These are phyloP conservation scores for Pristionchus maxplancki DNA, from an alignment of 2,888 invertebrate species.

Conservation along the genomic window DNA sequence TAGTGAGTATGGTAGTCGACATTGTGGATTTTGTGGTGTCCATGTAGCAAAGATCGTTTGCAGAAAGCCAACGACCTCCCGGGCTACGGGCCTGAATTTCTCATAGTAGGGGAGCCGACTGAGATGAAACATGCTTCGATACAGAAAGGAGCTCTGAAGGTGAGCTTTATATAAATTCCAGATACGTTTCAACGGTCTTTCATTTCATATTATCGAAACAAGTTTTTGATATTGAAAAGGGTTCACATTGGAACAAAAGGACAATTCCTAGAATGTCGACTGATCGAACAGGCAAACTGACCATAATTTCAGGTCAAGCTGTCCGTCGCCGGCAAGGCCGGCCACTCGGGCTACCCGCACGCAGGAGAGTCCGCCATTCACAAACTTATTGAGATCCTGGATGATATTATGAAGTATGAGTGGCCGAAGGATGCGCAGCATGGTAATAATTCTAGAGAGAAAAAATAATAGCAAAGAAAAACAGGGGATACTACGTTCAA, in stretches of 20 bases:
- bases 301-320: conserved; percentile 60
- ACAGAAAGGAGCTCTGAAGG: conserved; percentile 76
- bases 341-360: conserved; percentile 73
- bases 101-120: conserved; percentile 76
- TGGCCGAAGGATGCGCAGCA: conserved; percentile 68
- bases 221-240: too few species aligned
- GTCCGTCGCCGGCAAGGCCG: conserved; percentile 61
- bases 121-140: conserved; percentile 71
- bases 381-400: conserved; percentile 67
- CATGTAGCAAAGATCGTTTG: neutral
- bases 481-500: conserved; percentile 73
- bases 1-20: too few species aligned
- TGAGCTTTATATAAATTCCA: conserved; percentile 17
- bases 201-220: neutral
- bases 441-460: too few species aligned
- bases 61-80: conserved; percentile 70
- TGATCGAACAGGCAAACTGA: too few species aligned
- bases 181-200: neutral
- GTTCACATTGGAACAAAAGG: too few species aligned
- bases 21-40: too few species aligned
- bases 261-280: too few species aligned
- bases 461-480: neutral
- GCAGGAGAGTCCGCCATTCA: conserved; percentile 73
- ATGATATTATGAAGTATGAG: conserved; percentile 62
- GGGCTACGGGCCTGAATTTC: conserved; percentile 64